Conservation (phyloP, 2,888 invertebrate species). For the Rhyacophila evoluta region DNA sequence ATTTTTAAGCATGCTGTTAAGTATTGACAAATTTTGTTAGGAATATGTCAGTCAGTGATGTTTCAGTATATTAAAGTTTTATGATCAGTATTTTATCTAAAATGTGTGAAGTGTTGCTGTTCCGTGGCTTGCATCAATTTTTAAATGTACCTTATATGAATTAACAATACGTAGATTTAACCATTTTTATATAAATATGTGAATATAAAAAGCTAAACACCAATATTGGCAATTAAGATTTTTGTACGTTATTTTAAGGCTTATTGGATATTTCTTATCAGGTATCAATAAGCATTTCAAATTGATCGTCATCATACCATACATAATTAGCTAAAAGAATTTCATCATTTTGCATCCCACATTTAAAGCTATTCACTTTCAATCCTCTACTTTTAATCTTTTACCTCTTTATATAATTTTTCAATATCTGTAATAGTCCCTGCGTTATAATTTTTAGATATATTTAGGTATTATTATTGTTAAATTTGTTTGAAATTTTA, state of each 20-base stretch:
- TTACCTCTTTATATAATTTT: background rate
- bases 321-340: background rate
- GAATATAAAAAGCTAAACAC: background rate
- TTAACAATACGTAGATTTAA: background rate
- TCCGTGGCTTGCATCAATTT: background rate
- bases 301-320: background rate
- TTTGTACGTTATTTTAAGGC: conserved; percentile 2
- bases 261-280: background rate
- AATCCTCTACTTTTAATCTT: background rate
- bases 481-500: too few species aligned
- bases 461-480: too few species aligned
- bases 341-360: background rate
- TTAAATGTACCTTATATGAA: conserved; percentile 12
- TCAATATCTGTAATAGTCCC: background rate
- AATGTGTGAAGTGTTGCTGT: background rate
- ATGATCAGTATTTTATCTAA: background rate
- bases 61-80: background rate
- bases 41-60: background rate
- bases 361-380: background rate
- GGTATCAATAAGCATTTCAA: background rate
- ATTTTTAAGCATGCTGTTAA: background rate
- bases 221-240: conserved; percentile 9
- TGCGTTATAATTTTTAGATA: too few species aligned
- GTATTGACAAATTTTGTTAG: background rate
- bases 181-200: conserved; percentile 18